Evolutionary conservation across 2,888 invertebrate genomes (phyloP).

Genomic region (Lasioglossum calceatum): DNA sequence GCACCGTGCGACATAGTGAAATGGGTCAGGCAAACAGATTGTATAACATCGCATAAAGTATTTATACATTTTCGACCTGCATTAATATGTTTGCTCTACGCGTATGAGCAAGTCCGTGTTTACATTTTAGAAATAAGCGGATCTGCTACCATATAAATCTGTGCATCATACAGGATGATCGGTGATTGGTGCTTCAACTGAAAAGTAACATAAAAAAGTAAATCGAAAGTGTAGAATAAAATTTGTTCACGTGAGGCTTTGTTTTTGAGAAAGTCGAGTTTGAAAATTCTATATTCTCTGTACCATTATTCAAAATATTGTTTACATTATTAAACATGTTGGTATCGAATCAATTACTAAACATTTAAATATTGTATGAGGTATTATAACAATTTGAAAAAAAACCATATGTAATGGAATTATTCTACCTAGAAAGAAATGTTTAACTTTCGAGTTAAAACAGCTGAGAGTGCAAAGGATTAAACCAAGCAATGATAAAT

Average conservation of each 20-base stretch:
- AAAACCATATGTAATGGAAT: too few relatives aligned
- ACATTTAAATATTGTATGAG: too few relatives aligned
- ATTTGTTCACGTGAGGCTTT: too few relatives aligned
- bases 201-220: background rate
- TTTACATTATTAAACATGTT: too few relatives aligned
- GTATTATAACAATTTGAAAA: too few relatives aligned
- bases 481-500: too few relatives aligned
- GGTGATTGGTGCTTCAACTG: background rate
- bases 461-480: too few relatives aligned
- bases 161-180: background rate
- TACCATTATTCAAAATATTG: too few relatives aligned
- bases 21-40: slow-evolving; percentile 4
- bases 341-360: too few relatives aligned
- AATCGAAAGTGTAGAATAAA: background rate
- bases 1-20: background rate
- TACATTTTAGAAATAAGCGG: background rate
- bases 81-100: background rate
- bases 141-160: background rate
- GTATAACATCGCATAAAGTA: background rate
- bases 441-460: too few relatives aligned
- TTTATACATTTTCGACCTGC: background rate
- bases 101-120: background rate
- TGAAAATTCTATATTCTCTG: background rate
- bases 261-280: too few relatives aligned
- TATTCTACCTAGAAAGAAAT: too few relatives aligned